Conservation (phyloP, 2,888 invertebrate species). For the Drosophila anomalata region DNA sequence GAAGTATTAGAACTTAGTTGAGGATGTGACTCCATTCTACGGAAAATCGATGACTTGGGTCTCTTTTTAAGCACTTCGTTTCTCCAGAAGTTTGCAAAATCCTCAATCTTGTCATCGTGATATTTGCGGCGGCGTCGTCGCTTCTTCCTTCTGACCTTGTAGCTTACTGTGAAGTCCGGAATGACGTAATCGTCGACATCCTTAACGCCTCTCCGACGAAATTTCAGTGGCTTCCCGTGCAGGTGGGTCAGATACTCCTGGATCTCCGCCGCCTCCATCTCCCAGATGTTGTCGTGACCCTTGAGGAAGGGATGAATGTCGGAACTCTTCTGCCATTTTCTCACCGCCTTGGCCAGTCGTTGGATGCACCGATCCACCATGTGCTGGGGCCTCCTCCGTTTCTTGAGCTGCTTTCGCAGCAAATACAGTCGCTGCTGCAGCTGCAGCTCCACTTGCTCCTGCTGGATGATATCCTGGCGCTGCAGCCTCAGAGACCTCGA, state of each 20-base stretch:
- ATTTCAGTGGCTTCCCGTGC: not conserved
- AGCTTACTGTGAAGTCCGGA: not conserved
- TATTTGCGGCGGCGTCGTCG: not conserved
- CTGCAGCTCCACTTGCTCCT: conserved; percentile 10
- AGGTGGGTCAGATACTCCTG: conserved; percentile 4
- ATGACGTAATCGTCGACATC: not conserved
- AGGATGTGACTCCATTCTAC: too few species aligned
- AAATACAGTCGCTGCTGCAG: conserved; percentile 4
- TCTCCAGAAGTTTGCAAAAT: conserved; percentile 35
- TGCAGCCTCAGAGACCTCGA: conserved; percentile 18
- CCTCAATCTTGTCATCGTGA: not conserved
- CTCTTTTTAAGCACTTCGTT: conserved; percentile 19
- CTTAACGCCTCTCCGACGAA: accelerated
- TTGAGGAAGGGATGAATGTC: not conserved
- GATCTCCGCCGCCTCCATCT: conserved; percentile 17
- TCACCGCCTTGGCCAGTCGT: conserved; percentile 1
- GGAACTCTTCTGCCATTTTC: conserved; percentile 1
- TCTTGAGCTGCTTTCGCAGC: conserved; percentile 33
- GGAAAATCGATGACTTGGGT: too few species aligned
- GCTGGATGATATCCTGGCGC: conserved; percentile 4
- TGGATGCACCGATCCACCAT: conserved; percentile 22
- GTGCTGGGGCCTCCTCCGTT: not conserved
- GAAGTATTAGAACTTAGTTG: too few species aligned
- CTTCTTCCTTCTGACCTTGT: not conserved
- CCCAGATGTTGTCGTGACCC: conserved; percentile 14